Evolutionary conservation across 2,113 vertebrate species (phyloP).

Genomic region (Patagioenas fasciata): DNA sequence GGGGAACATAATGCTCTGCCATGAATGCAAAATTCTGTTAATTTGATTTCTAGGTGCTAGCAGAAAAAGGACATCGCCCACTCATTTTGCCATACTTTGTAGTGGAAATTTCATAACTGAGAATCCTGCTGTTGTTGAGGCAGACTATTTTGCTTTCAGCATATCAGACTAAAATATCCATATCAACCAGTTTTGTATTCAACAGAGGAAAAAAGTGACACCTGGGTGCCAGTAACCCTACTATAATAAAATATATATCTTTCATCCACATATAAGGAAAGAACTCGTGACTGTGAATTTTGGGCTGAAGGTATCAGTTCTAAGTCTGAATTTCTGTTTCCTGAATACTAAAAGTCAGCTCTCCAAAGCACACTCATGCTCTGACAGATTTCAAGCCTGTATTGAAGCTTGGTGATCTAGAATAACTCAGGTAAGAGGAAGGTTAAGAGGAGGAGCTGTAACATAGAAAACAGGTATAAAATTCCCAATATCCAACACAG

Average conservation of each 20-base stretch:
- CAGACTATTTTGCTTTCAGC: neutral
- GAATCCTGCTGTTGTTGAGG: neutral
- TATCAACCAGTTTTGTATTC: neutral
- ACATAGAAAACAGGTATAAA: neutral
- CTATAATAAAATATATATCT: neutral
- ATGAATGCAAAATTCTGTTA: neutral
- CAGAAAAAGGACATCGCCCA: neutral
- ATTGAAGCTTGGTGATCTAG: neutral
- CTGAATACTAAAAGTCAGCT: neutral
- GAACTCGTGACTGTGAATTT: neutral
- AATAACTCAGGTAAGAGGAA: neutral
- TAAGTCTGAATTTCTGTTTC: neutral
- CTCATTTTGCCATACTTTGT: neutral
- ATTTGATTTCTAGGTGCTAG: neutral
- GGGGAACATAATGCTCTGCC: neutral
- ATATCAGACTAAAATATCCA: neutral
- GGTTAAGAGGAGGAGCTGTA: neutral
- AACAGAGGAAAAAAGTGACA: neutral
- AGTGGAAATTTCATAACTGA: neutral
- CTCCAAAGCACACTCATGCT: neutral
- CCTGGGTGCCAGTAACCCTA: neutral
- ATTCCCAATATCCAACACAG: too few species aligned
- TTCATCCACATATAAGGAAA: neutral
- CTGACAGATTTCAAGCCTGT: neutral
- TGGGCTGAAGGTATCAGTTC: neutral